Percentiles rank a stretch among this genome's conserved stretches.
Evolutionary conservation across 2,113 vertebrate species (phyloP).

Genomic region (Hypocryptadius cinnamomeus): DNA sequence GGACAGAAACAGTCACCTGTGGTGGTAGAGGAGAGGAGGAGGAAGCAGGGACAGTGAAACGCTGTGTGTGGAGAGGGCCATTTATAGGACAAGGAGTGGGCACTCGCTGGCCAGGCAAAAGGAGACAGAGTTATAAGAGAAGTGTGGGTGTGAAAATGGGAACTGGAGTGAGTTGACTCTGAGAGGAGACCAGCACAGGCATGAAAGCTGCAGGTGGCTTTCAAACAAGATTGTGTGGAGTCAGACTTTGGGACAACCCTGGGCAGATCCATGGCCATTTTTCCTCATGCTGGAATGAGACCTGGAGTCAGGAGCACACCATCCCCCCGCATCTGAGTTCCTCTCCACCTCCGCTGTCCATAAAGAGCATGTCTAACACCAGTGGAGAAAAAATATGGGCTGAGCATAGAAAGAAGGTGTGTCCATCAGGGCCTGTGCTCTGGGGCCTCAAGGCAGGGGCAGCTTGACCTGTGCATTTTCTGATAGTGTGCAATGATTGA

Average conservation of each 20-base stretch:
- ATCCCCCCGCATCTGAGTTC: neutral
- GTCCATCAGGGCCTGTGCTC: neutral
- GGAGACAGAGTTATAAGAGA: neutral
- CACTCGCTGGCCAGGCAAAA: neutral
- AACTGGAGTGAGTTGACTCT: neutral
- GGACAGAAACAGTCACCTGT: neutral
- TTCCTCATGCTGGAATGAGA: neutral
- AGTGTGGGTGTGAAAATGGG: neutral
- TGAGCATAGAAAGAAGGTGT: neutral
- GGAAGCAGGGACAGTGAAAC: neutral
- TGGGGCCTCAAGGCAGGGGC: neutral
- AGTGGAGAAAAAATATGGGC: neutral
- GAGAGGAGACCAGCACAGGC: neutral
- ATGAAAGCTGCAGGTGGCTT: neutral
- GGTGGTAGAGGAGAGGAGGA: neutral
- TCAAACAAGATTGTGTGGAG: neutral
- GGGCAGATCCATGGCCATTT: neutral
- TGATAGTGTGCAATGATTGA: neutral
- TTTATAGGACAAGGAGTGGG: neutral
- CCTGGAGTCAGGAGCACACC: neutral
- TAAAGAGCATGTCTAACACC: neutral
- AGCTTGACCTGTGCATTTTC: neutral
- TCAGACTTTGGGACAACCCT: neutral
- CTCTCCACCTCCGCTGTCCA: neutral
- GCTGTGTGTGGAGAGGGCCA: neutral